Conservation (phyloP, 1,140 invertebrate species). For the Eueides isabella region DNA sequence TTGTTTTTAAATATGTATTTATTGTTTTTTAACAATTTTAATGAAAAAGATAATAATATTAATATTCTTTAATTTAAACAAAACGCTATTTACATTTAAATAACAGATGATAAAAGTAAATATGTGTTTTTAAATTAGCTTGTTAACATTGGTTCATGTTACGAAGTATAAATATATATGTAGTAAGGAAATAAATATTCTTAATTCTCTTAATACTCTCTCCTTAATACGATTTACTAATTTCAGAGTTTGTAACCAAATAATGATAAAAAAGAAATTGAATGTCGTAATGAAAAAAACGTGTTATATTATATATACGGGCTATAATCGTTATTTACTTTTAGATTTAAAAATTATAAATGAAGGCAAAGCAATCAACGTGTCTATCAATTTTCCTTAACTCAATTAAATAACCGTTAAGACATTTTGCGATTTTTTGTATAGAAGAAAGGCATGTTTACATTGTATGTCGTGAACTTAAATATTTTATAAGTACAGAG, state of each 20-base stretch:
- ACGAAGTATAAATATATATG: no score
- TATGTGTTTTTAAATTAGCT: no score
- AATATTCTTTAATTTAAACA: no score
- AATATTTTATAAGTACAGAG: background rate
- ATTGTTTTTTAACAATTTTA: no score
- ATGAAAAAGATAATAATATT: no score
- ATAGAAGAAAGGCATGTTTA: no score
- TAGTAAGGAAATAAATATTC: no score
- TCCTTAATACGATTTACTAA: background rate
- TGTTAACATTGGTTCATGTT: no score
- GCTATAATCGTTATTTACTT: background rate
- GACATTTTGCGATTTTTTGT: background rate
- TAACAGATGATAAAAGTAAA: no score
- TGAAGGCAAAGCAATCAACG: background rate
- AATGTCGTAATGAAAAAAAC: background rate
- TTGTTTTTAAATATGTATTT: no score
- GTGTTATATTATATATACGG: background rate
- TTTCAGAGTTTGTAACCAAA: background rate
- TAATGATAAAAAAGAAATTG: background rate
- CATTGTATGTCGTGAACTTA: background rate
- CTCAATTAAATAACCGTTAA: background rate
- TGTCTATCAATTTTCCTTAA: background rate
- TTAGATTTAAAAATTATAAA: background rate
- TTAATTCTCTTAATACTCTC: no score
- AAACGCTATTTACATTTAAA: no score